Evolutionary conservation across 1,140 invertebrate species (phyloP).

Genomic region (Ceratosolen fusciceps): DNA sequence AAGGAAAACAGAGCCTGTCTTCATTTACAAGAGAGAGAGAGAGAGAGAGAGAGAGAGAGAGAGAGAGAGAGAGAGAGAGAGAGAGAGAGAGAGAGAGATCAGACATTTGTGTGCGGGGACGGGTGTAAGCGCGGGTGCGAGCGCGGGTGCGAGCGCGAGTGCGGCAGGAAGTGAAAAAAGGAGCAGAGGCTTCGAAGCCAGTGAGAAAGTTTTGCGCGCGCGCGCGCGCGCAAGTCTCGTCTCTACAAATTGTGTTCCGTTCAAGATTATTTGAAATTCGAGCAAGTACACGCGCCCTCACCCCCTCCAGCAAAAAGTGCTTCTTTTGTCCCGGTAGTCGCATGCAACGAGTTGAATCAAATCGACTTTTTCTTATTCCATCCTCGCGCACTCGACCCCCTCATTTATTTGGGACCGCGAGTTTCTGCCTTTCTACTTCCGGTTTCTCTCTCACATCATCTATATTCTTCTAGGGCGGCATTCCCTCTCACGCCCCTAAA

Average conservation of each 20-base stretch:
- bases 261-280: slow-evolving; percentile 68
- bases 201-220: slow-evolving; percentile 57
- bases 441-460: slow-evolving; percentile 28
- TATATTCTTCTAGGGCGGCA: not conserved
- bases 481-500: not conserved
- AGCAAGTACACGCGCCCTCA: slow-evolving; percentile 57
- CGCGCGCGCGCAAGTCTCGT: slow-evolving; percentile 53
- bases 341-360: slow-evolving; percentile 64
- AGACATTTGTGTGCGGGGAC: too few species aligned
- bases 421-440: not conserved
- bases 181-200: slow-evolving; percentile 41
- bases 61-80: not conserved
- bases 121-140: not conserved
- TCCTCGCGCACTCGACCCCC: slow-evolving; percentile 37
- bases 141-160: not conserved
- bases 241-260: slow-evolving; percentile 67
- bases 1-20: slow-evolving; percentile 20
- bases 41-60: not conserved
- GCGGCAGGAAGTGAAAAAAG: slow-evolving; percentile 1
- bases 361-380: slow-evolving; percentile 62
- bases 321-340: slow-evolving; percentile 58
- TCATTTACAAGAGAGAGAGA: not conserved
- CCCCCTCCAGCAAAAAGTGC: slow-evolving; percentile 41
- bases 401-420: slow-evolving; percentile 18
- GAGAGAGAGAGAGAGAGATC: slow-evolving; percentile 13